Base-by-base conservation (phyloP, 2,888 invertebrate genomes). In the Amblyteles armatorius region DNA sequence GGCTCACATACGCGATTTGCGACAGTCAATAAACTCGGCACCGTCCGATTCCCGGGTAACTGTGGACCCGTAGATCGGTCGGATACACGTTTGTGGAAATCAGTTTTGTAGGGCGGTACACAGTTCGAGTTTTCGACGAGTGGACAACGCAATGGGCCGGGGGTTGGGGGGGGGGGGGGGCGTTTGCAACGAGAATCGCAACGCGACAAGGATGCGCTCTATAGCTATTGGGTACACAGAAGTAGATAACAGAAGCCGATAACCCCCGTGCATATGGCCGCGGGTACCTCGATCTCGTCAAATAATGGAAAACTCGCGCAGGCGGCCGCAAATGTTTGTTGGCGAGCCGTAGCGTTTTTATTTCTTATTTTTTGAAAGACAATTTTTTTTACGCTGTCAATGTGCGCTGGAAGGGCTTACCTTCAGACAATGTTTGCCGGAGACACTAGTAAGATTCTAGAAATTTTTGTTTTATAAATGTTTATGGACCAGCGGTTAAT, bases 21-120 rank as follows among this genome's bases (percentile, higher is more conserved):
- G 88, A 89, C 88, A 88, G 88, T 90, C 89, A 88, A 89, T 90
- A 90, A 91, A 57, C 82, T 55, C 79, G 50, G 19, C 67, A 71
- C 81, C 57, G 80, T 13, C 16, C 71, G 81, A 81, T 82, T 65
- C 76, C 86, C 78, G 85, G 81, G 76, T 77, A 79, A 71, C 80
- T 52, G 55, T 77, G 50, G 50, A 72, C 68, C 73, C 44, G 16
- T 48, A 60, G 72, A 67, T 71, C 69, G 67, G 71, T 65, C 63
- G 79, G 72, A 78, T 57, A 78, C 78, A 82, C 78, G 71, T 72
- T 67, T 72, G 48, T 52, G 67, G 72, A 74, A 71, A 79, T 65
- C 71, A 83, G 68, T 83, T 79, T 83, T 77, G 57, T 80, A 77
- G 19, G 33, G 76, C 22, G 57, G 22, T 57, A 48, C 76, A 67